Evolutionary conservation across 2,888 invertebrate genomes (phyloP), one percentile per base, ranked within the genome.

Genomic region (Lissocephala sabroskyi): DNA sequence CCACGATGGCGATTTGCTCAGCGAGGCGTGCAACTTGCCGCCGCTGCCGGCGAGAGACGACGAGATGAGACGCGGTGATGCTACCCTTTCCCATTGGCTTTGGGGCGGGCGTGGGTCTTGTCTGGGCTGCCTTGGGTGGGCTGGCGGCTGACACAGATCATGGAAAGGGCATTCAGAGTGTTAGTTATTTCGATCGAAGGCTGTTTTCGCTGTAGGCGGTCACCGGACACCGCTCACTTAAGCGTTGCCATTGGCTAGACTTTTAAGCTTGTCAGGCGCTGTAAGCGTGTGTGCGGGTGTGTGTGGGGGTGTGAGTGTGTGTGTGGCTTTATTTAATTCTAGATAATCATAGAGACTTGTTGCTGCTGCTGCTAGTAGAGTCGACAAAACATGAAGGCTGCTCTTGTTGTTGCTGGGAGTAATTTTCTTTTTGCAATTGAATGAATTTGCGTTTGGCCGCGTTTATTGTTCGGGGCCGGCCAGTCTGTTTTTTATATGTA

Each of bases 1-100:
- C 52, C 53, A 53, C 40, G 35, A 37, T 43, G 50, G 62, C 52
- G n/a, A n/a, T 62, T 60, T 78, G 75, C 56, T 61, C 79, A 80
- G 54, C 79, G 71, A 80, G 73, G 75, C 80, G 78, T 80, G 79
- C 79, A 75, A 79, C 79, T 79, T 80, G 56, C n/a, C n/a, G n/a
- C n/a, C n/a, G n/a, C n/a, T n/a, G n/a, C n/a, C n/a, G n/a, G n/a
- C n/a, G n/a, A n/a, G n/a, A n/a, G n/a, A n/a, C n/a, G n/a, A n/a
- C n/a, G n/a, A n/a, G n/a, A n/a, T n/a, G n/a, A n/a, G n/a, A n/a
- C n/a, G n/a, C n/a, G n/a, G n/a, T n/a, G n/a, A n/a, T n/a, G n/a
- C n/a, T n/a, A n/a, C n/a, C n/a, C n/a, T n/a, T n/a, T n/a, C n/a
- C n/a, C n/a, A n/a, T n/a, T n/a, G n/a, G n/a, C n/a, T n/a, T n/a